Percentiles rank a stretch among this genome's conserved stretches.
Evolutionary conservation across 2,797 vertebrate genomes (phyloP).

Genomic region (Thamnophis elegans): DNA sequence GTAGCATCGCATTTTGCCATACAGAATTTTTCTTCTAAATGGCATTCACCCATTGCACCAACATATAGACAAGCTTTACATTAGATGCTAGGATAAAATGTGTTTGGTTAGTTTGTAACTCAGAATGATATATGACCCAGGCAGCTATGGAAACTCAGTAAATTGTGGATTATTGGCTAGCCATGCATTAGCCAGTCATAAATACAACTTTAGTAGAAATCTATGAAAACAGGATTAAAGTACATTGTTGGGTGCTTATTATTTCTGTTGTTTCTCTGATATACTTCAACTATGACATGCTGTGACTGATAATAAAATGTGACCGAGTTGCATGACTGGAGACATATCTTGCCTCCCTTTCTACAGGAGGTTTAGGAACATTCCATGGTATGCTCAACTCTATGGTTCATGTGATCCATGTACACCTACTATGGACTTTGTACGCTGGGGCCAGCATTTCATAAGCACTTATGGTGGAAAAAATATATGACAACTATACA

Average conservation of each 20-base stretch:
- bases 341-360: slow-evolving; percentile 12
- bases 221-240: neutral
- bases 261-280: neutral
- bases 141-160: neutral
- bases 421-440: slow-evolving; percentile 93
- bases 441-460: slow-evolving; percentile 88
- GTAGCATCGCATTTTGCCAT: neutral
- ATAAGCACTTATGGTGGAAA: slow-evolving; percentile 98
- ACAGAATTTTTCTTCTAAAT: neutral
- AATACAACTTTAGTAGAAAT: neutral
- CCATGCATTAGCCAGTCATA: neutral
- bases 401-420: slow-evolving; percentile 91
- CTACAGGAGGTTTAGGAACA: slow-evolving; percentile 89
- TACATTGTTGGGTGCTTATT: neutral
- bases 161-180: neutral
- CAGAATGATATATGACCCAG: neutral
- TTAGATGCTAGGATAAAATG: neutral
- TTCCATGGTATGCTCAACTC: slow-evolving; percentile 92
- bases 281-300: neutral
- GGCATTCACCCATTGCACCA: neutral
- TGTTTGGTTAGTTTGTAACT: neutral
- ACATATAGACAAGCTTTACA: neutral
- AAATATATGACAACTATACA: slow-evolving; percentile 94
- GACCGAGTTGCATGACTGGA: neutral
- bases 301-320: neutral